phyloP scores from a whole-genome alignment of 2,113 vertebrate genomes.

The human (Homo sapiens) region GRCh38 chr16:78080001-78080500 shows the following conservation, averaged over 20 bases:
- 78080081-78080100: neutral
- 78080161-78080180: neutral
- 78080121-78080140: neutral
- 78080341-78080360: accelerated
- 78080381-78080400: neutral
- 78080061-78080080: neutral
- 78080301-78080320: neutral
- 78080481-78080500: neutral
- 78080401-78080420: neutral
- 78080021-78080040: too few species aligned
- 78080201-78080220: neutral
- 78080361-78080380: neutral
- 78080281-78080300: neutral
- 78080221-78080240: neutral
- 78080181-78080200: neutral
- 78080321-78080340: neutral
- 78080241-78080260: neutral
- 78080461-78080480: neutral
- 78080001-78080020: too few species aligned
- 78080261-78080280: neutral
- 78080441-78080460: neutral
- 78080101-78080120: neutral
- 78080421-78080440: neutral
- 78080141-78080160: neutral
- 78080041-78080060: too few species aligned